These are phyloP conservation scores for Eristalinus aeneus DNA, from an alignment of 2,888 invertebrate genomes.

Conservation along the genomic window DNA sequence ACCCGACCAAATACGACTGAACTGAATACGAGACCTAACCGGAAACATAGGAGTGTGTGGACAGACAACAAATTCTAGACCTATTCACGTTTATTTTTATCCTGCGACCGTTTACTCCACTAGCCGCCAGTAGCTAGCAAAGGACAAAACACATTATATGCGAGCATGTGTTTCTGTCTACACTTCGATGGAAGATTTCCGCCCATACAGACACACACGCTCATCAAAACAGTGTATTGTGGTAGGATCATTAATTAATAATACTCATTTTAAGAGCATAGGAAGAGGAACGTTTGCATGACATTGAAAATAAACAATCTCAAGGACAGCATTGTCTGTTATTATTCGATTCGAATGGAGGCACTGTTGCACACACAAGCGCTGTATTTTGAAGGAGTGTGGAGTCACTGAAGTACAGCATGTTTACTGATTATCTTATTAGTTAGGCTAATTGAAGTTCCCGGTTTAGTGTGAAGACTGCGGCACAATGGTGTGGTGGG, in stretches of 20 bases:
- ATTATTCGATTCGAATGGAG: constrained; percentile 40
- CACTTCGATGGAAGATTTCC: constrained; percentile 8
- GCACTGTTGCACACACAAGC: neutral
- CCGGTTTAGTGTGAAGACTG: neutral
- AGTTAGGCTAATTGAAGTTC: constrained; percentile 27
- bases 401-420: neutral
- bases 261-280: constrained; percentile 40
- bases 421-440: constrained; percentile 40
- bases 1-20: constrained; percentile 19
- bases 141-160: neutral
- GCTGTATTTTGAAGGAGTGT: neutral
- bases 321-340: constrained; percentile 45
- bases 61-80: constrained; percentile 21
- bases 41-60: constrained; percentile 27
- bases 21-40: constrained; percentile 52
- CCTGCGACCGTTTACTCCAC: constrained; percentile 11
- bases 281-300: constrained; percentile 44
- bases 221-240: constrained; percentile 48
- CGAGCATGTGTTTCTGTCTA: neutral
- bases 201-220: constrained; percentile 23
- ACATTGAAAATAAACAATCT: constrained; percentile 52
- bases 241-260: constrained; percentile 62
- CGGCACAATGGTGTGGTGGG: neutral
- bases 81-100: constrained; percentile 50
- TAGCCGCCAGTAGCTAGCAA: neutral